Percentiles rank a stretch among this genome's conserved stretches.
Evolutionary conservation across 2,888 invertebrate genomes (phyloP).

Genomic region (Lasioglossum zephyrum): DNA sequence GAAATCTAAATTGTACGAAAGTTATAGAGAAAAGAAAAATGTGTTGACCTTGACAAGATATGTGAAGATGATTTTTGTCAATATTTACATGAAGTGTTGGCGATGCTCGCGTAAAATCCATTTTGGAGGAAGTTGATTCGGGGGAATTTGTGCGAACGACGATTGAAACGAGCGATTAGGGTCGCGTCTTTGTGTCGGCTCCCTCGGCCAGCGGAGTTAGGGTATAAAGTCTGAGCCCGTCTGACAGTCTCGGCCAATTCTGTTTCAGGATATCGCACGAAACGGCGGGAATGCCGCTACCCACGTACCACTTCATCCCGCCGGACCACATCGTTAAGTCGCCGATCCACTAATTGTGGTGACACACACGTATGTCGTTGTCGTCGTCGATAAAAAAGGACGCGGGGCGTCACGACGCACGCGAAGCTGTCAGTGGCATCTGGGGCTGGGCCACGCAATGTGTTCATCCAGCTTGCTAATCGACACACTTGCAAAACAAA

Average conservation of each 20-base stretch:
- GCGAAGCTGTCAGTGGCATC: slow-evolving; percentile 81
- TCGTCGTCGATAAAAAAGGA: slow-evolving; percentile 75
- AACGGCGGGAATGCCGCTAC: slow-evolving; percentile 95
- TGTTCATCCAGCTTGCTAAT: slow-evolving; percentile 78
- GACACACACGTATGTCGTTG: slow-evolving; percentile 70
- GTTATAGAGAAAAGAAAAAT: too few species aligned
- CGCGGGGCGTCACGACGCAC: slow-evolving; percentile 81
- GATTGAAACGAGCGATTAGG: slow-evolving; percentile 21
- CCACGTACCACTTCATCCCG: slow-evolving; percentile 96
- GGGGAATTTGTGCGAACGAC: not conserved
- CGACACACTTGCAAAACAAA: slow-evolving; percentile 63
- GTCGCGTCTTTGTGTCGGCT: slow-evolving; percentile 2
- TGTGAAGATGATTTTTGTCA: too few species aligned
- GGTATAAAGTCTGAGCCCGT: slow-evolving; percentile 16
- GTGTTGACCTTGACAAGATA: too few species aligned
- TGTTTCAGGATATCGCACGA: slow-evolving; percentile 97
- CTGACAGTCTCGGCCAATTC: slow-evolving; percentile 70
- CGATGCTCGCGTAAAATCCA: not conserved
- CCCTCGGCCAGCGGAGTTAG: slow-evolving; percentile 26
- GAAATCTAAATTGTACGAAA: too few species aligned
- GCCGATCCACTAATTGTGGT: slow-evolving; percentile 90
- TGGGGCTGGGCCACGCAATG: slow-evolving; percentile 77
- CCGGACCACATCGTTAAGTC: slow-evolving; percentile 97
- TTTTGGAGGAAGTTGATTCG: not conserved
- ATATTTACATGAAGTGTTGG: not conserved